Evolutionary conservation across 2,888 invertebrate genomes (phyloP), one percentile per base, ranked within the genome.

Genomic region (Drosophila infuscata): DNA sequence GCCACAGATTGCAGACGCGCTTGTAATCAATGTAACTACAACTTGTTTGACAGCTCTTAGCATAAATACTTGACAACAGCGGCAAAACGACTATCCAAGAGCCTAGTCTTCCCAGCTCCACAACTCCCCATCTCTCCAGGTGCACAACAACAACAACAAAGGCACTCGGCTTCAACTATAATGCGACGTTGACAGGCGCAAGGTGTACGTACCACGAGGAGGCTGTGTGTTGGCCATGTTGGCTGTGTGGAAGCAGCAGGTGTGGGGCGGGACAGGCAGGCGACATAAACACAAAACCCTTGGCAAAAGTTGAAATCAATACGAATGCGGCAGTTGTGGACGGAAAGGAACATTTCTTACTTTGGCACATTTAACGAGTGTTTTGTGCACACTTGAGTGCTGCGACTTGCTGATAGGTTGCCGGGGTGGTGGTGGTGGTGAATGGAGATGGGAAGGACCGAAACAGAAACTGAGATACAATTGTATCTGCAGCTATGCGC

Each of bases 21-120:
- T 70, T 83, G 85, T 83, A 88, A 89, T 87, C 88, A 88, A 78
- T 87, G 89, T 88, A 86, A 81, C 86, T 85, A 88, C 88, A 88
- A 86, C 86, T 89, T 88, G 88, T 88, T 88, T 89, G 88, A 88
- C 88, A 88, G 90, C 88, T 88, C 88, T 88, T 89, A 88, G 90
- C 88, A 88, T 88, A 89, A 88, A 86, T 88, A 85, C 88, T 88
- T 77, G 88, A 81, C 83, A 81, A 74, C 70, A 59, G 57, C 70
- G 65, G 53, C 52, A 48, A 67, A 67, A 56, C 60, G 70, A 52
- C 73, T 38, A 74, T 12, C 54, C 58, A 30, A 57, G 53, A 53
- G 54, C 63, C 75, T 62, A 54, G 54, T 35, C 56, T 51, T 25
- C 25, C 25, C 25, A 25, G 25, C 25, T 25, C 2, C 25, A 25